Base-by-base conservation (phyloP, 2,113 vertebrate genomes). In the Neotragus moschatus region DNA sequence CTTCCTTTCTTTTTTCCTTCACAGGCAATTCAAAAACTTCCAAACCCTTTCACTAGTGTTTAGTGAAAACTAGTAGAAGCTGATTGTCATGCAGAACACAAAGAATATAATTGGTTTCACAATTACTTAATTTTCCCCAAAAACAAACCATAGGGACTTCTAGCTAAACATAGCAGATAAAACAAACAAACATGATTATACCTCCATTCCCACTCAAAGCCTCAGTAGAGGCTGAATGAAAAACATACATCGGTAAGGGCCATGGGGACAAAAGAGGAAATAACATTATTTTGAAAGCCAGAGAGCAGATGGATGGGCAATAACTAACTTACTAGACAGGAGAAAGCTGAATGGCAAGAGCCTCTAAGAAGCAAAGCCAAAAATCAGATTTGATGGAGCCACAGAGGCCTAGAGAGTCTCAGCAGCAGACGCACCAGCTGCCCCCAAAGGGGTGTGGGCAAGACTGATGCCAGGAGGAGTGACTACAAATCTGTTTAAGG, bases 11-110 rank as follows among this genome's bases (percentile, higher is more conserved):
- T 47, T 61, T 49, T 5, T 58, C 49, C 63, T 96, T 93, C 82
- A 55, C 21, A 63, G 84, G 73, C 39, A 92, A 82, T 88, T 94
- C 33, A 97, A 84, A 95, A 66, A 56, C 66, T 58, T 92, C 88
- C 82, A 84, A 77, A 87, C 53, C 88, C 60, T 61, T 97, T 95
- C 91, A 47, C 82, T 94, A 6, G 9, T 63, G 17, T 89, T 97
- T 91, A 96, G 66, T 97, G 95, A 94, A 96, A 89, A 91, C 58
- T 17, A 95, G 43, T 53, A 79, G 91, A 82, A 92, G 61, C 66
- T 75, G 36, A 58, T 82, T 73, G 49, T 94, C 60, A 84, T 49
- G 61, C 82, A 73, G 56, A 95, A 86, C 56, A 79, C 88, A 87
- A 77, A 87, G 58, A 26, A 36, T 75, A 28, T 53, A 96, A 97